Percentiles rank a stretch among this genome's conserved stretches.
These are phyloP conservation scores for Danaus melanippus DNA, from an alignment of 1,140 invertebrate genomes.

Conservation along the genomic window DNA sequence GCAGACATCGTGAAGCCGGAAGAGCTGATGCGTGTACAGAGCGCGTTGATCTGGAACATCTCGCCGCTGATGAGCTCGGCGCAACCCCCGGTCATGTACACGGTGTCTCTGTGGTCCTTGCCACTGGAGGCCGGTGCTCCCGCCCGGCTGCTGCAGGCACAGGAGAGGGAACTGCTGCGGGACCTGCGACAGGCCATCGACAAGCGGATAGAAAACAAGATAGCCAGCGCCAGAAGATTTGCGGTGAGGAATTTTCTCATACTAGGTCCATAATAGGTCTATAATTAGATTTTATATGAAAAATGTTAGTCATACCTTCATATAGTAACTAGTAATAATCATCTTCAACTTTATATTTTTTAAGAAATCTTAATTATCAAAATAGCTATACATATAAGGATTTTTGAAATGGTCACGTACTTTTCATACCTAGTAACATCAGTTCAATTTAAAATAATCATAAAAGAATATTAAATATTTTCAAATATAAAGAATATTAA, in stretches of 20 bases:
- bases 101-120: slow-evolving; percentile 90
- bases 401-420: too few relatives aligned
- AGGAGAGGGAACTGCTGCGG: slow-evolving; percentile 89
- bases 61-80: slow-evolving; percentile 94
- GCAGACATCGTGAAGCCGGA: slow-evolving; percentile 94
- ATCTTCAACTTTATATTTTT: too few relatives aligned
- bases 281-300: too few relatives aligned
- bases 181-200: slow-evolving; percentile 89
- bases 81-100: slow-evolving; percentile 96
- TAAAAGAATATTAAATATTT: too few relatives aligned
- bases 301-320: too few relatives aligned
- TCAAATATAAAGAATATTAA: too few relatives aligned
- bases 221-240: slow-evolving; percentile 92
- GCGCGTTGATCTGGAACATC: slow-evolving; percentile 96
- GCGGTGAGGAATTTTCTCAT: slow-evolving; percentile 76
- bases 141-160: slow-evolving; percentile 83
- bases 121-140: slow-evolving; percentile 87
- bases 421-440: too few relatives aligned
- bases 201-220: slow-evolving; percentile 93
- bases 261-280: too few relatives aligned
- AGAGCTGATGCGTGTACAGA: slow-evolving; percentile 93
- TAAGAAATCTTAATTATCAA: too few relatives aligned
- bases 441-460: too few relatives aligned
- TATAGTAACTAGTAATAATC: too few relatives aligned
- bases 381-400: too few relatives aligned